Conservation (phyloP, 1,140 invertebrate genomes). For the Patella vulgata region DNA sequence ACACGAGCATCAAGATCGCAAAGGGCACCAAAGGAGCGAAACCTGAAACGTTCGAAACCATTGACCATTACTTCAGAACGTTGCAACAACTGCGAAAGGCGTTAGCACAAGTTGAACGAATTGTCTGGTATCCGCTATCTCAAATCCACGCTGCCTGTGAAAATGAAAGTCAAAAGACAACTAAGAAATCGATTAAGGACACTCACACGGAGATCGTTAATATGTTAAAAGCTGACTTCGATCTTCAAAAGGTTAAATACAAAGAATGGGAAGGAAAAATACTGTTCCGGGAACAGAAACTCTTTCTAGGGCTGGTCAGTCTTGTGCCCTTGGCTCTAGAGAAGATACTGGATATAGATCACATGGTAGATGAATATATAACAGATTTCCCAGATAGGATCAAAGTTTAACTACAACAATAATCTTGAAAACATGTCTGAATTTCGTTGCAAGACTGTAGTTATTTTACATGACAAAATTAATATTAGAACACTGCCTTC, state of each 20-base stretch:
- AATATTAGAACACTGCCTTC: too few species aligned
- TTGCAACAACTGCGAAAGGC: conserved; percentile 21
- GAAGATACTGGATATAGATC: conserved; percentile 31
- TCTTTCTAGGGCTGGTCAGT: conserved; percentile 38
- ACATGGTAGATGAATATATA: conserved; percentile 38
- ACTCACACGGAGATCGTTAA: conserved; percentile 19
- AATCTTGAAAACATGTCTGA: too few species aligned
- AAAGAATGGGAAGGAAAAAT: conserved; percentile 28
- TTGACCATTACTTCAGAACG: conserved; percentile 27
- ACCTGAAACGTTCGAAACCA: conserved; percentile 11
- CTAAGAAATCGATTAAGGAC: conserved; percentile 25
- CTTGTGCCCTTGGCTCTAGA: conserved; percentile 35
- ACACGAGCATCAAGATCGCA: conserved; percentile 31
- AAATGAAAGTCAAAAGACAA: conserved; percentile 35
- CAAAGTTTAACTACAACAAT: too few species aligned
- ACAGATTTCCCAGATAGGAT: conserved; percentile 25
- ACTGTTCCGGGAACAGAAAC: conserved; percentile 22
- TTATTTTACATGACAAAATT: too few species aligned
- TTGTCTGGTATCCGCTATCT: conserved; percentile 29
- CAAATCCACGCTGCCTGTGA: conserved; percentile 38
- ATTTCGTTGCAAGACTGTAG: too few species aligned
- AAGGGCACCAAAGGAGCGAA: conserved; percentile 14
- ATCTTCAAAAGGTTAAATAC: conserved; percentile 20
- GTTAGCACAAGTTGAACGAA: conserved; percentile 26
- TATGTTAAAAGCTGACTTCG: conserved; percentile 21